Percentiles rank a stretch among this genome's conserved stretches.
Conservation (phyloP, 2,888 invertebrate genomes). For the Ommatoiulus sabulosus region DNA sequence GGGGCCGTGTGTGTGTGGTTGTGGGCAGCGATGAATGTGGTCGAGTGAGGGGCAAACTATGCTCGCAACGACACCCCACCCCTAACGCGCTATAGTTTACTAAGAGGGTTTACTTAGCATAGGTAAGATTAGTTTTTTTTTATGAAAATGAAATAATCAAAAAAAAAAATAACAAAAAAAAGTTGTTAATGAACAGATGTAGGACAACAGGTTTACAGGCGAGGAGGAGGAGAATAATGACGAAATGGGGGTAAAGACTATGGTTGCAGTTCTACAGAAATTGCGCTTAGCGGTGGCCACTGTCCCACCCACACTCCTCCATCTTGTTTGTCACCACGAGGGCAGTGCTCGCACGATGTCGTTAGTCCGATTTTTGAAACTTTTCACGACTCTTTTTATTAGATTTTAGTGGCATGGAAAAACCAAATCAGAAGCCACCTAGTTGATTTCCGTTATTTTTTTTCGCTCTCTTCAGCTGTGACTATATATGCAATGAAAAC, state of each 20-base stretch:
- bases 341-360: background rate
- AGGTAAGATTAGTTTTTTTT: conserved; percentile 8
- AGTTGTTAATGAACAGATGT: conserved; percentile 36
- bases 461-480: too few relatives aligned
- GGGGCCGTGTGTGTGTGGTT: background rate
- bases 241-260: background rate
- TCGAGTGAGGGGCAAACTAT: conserved; percentile 12
- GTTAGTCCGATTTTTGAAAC: background rate
- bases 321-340: conserved; percentile 4
- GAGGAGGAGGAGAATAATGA: conserved; percentile 36
- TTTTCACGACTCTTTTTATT: too few relatives aligned
- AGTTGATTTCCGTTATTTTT: too few relatives aligned
- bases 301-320: conserved; percentile 43
- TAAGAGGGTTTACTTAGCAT: background rate
- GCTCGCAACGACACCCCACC: background rate
- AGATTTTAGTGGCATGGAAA: too few relatives aligned
- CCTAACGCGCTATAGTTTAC: background rate
- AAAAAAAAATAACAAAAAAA: background rate
- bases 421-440: too few relatives aligned
- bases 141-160: conserved; percentile 24
- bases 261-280: background rate
- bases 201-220: conserved; percentile 30
- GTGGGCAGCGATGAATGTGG: background rate
- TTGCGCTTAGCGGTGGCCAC: background rate
- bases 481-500: background rate